Conservation (phyloP, 2,797 vertebrate genomes). For the Melanotaenia parkinsoni region DNA sequence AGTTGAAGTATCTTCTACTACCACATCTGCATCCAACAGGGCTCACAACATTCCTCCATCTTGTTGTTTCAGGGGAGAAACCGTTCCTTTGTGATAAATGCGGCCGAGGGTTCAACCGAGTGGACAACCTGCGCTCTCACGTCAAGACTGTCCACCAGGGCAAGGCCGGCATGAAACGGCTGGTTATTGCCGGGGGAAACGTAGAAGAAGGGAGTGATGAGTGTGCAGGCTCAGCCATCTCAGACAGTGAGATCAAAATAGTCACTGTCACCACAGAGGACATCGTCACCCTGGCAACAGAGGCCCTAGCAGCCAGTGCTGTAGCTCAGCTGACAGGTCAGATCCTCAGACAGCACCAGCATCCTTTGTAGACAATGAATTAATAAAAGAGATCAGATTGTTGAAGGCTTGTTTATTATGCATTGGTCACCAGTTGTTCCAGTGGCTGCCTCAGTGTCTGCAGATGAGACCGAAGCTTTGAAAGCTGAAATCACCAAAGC, state of each 20-base stretch:
- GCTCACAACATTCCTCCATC: background rate
- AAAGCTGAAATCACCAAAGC: slow-evolving; percentile 98
- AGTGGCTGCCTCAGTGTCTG: slow-evolving; percentile 88
- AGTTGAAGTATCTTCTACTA: too few relatives aligned
- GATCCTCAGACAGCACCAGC: background rate
- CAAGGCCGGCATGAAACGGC: slow-evolving; percentile 93
- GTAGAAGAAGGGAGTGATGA: slow-evolving; percentile 62
- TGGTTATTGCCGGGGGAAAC: slow-evolving; percentile 77
- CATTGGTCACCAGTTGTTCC: slow-evolving; percentile 87
- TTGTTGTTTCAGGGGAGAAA: slow-evolving; percentile 88
- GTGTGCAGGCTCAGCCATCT: slow-evolving; percentile 44
- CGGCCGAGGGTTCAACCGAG: slow-evolving; percentile 95
- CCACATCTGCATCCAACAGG: background rate
- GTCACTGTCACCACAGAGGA: slow-evolving; percentile 93
- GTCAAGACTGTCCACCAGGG: slow-evolving; percentile 98
- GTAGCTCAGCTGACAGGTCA: slow-evolving; percentile 95
- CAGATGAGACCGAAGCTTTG: slow-evolving; percentile 93
- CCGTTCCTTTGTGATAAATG: slow-evolving; percentile 97
- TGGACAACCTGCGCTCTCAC: slow-evolving; percentile 97
- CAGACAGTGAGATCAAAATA: slow-evolving; percentile 90
- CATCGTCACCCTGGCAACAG: slow-evolving; percentile 92
- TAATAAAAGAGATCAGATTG: background rate
- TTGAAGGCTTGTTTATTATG: slow-evolving; percentile 11
- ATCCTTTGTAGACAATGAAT: background rate
- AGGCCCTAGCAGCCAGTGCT: slow-evolving; percentile 88